Evolutionary conservation across 1,140 invertebrate species (phyloP).

Genomic region (Aleiodes sp.): DNA sequence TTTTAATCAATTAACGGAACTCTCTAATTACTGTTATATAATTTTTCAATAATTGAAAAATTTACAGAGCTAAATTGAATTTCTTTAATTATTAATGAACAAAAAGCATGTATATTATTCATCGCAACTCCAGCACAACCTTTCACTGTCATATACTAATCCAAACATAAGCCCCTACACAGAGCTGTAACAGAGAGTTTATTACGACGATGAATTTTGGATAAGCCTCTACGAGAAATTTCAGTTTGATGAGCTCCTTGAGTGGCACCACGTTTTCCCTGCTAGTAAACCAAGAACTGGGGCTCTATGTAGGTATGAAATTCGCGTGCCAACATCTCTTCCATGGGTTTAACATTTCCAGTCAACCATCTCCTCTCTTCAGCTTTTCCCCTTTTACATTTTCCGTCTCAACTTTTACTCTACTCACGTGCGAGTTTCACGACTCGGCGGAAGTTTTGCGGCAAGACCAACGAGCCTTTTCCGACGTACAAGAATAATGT

Average conservation of each 20-base stretch:
- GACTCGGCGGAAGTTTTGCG: slow-evolving; percentile 22
- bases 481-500: slow-evolving; percentile 16
- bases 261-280: slow-evolving; percentile 21
- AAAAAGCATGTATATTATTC: not conserved
- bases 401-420: slow-evolving; percentile 21
- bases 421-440: slow-evolving; percentile 28
- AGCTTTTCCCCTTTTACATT: not conserved
- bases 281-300: slow-evolving; percentile 17
- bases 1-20: too few species aligned
- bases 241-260: slow-evolving; percentile 47
- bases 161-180: slow-evolving; percentile 3
- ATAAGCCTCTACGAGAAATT: slow-evolving; percentile 48
- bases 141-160: not conserved
- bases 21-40: too few species aligned
- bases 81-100: too few species aligned
- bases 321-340: slow-evolving; percentile 24
- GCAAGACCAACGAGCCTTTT: slow-evolving; percentile 3
- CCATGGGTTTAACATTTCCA: slow-evolving; percentile 25
- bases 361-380: slow-evolving; percentile 14
- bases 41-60: too few species aligned
- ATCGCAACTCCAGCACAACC: not conserved
- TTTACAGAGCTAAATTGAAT: too few species aligned
- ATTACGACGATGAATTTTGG: slow-evolving; percentile 54
- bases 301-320: slow-evolving; percentile 29
- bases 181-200: slow-evolving; percentile 49